Evolutionary conservation across 2,888 invertebrate species (phyloP).

Genomic region (Brenthis daphne): DNA sequence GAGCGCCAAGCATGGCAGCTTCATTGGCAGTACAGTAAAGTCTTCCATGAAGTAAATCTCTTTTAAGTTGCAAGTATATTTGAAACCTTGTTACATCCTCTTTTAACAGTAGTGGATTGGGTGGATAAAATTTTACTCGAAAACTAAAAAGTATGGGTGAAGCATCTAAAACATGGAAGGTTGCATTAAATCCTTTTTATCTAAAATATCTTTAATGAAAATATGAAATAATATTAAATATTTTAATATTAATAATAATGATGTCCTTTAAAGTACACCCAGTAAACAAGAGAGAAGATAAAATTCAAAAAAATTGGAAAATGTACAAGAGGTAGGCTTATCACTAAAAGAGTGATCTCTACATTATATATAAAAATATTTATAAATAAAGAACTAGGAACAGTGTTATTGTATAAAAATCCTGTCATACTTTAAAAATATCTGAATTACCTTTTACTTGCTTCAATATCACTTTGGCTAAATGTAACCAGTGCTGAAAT

Average conservation of each 20-base stretch:
- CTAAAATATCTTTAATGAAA: not conserved
- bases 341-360: too few species aligned
- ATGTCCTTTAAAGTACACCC: too few species aligned
- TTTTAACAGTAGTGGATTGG: slow-evolving; percentile 94
- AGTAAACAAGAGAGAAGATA: too few species aligned
- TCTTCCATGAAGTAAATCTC: slow-evolving; percentile 97
- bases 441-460: slow-evolving; percentile 91
- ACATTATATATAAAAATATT: too few species aligned
- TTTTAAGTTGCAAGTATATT: slow-evolving; percentile 94
- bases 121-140: slow-evolving; percentile 98
- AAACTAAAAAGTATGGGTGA: slow-evolving; percentile 96
- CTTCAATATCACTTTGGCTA: slow-evolving; percentile 93
- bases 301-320: too few species aligned
- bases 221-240: not conserved
- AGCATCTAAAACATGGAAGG: slow-evolving; percentile 86
- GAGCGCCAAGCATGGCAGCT: slow-evolving; percentile 94
- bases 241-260: too few species aligned
- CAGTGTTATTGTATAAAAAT: too few species aligned
- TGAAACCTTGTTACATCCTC: slow-evolving; percentile 98
- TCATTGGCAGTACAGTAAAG: slow-evolving; percentile 95
- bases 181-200: not conserved
- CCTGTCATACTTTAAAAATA: slow-evolving; percentile 19
- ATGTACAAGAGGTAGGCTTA: too few species aligned
- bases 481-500: slow-evolving; percentile 96
- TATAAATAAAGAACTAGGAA: too few species aligned